Base-by-base conservation (phyloP, 2,888 invertebrate species). In the Lochmaea crataegi region DNA sequence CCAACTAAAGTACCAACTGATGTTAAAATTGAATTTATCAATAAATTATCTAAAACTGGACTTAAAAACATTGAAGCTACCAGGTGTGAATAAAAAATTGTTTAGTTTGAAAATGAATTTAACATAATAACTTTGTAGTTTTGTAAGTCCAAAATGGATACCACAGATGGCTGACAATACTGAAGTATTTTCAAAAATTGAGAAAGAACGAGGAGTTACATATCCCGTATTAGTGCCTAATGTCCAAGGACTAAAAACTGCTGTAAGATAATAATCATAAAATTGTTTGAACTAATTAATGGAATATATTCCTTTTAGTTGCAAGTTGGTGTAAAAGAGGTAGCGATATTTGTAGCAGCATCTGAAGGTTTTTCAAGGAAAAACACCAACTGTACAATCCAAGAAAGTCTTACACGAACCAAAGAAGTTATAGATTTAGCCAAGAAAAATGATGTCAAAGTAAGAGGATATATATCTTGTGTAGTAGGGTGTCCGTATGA, bases 111-210 rank as follows among this genome's bases (percentile, higher is more conserved):
- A 32, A 14, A 18, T 61, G 26, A 48, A 5, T 57, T 16, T 61
- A n/a, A 60, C 7, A 32, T 69, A 11, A 26, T 67, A 26, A 65
- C 71, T 75, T 86, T 86, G 75, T 83, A 96, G 96, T 88, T 99
- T 99, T 89, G 99, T 99, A 0, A 98, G 97, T 80, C 95, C 99
- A 7, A 98, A 98, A 90, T 99, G 98, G 99, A 93, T 99, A 12
- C 99, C 99, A 32, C 99, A 99, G 90, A 97, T 99, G 97, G 93
- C 93, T 26, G 99, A 99, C 87, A 94, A 94, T 80, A 84, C 87
- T 0, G 90, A 94, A 84, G 96, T 99, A 0, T 91, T 94, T 85
- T 88, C 88, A 73, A 90, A 89, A 68, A 93, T 98, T 67, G 88
- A 89, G 0, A 92, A 93, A 83, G 86, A 88, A 9, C 87, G 90